Percentiles rank a stretch among this genome's conserved stretches.
Evolutionary conservation across 2,797 vertebrate species (phyloP).

Genomic region (Rhincodon typus): DNA sequence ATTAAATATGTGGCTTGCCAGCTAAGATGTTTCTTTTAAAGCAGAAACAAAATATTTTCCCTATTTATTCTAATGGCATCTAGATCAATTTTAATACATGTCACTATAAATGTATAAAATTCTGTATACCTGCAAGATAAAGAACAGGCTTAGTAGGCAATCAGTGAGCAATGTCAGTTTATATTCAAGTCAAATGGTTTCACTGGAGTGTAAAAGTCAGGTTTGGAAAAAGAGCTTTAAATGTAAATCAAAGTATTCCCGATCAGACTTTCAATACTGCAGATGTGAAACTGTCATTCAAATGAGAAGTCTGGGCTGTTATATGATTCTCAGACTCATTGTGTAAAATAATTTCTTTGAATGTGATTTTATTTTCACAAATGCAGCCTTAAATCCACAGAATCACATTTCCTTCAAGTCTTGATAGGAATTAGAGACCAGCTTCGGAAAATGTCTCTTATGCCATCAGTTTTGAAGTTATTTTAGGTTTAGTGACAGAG

Average conservation of each 20-base stretch:
- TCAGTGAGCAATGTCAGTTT: constrained; percentile 22
- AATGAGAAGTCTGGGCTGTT: neutral
- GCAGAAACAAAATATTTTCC: neutral
- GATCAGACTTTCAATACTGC: neutral
- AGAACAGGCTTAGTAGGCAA: constrained; percentile 9
- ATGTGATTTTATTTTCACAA: neutral
- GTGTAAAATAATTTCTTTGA: neutral
- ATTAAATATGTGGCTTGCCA: neutral
- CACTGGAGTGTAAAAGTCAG: constrained; percentile 21
- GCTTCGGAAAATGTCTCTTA: constrained; percentile 15
- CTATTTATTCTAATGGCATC: neutral
- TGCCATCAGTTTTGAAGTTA: neutral
- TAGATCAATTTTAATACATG: neutral
- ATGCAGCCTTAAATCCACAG: neutral
- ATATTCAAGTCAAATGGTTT: constrained; percentile 30
- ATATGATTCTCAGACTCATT: neutral
- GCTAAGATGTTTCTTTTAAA: neutral
- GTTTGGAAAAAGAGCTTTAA: neutral
- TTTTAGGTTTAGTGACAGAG: constrained; percentile 31
- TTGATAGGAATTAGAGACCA: neutral
- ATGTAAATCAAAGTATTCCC: neutral
- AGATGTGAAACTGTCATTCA: neutral
- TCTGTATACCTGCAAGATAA: neutral
- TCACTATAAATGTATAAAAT: neutral
- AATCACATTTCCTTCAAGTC: neutral